Percentiles rank a stretch among this genome's conserved stretches.
These are phyloP conservation scores for Holothuria leucospilota DNA, from an alignment of 53 echinoderm and acorn worm species.

Conservation along the genomic window DNA sequence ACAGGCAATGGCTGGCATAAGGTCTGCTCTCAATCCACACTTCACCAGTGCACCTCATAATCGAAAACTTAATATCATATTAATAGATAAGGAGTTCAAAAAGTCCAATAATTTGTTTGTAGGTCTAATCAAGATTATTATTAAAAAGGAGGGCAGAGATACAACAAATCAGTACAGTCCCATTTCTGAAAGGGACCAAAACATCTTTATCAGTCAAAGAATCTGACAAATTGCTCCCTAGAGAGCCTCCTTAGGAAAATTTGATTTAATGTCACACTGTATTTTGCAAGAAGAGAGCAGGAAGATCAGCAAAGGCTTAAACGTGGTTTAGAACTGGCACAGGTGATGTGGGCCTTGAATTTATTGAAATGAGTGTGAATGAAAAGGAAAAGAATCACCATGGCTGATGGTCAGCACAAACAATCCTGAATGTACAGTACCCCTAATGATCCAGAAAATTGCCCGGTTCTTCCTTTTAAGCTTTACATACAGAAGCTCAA, in stretches of 20 bases:
- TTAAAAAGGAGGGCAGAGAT: background rate
- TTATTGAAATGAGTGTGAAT: no score
- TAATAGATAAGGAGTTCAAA: background rate
- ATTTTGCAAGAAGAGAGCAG: background rate
- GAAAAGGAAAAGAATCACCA: no score
- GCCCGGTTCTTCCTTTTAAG: background rate
- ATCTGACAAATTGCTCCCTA: background rate
- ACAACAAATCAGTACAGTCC: background rate
- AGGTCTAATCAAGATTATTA: background rate
- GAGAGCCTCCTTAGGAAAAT: background rate
- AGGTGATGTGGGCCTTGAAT: background rate
- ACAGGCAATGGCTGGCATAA: no score
- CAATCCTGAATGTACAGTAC: background rate
- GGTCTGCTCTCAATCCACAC: background rate
- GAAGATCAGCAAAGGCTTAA: background rate
- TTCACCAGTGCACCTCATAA: no score
- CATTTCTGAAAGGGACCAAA: background rate
- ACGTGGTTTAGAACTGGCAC: background rate
- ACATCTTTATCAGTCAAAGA: background rate
- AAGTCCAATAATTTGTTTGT: background rate
- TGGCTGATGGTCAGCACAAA: no score
- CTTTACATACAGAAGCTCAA: background rate
- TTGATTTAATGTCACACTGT: background rate
- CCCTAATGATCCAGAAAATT: background rate
- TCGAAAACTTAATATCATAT: no score